A percentile compares a stretch with the other conserved stretches of the same genome.
These are phyloP conservation scores for Physeter macrocephalus DNA, from an alignment of 2,113 vertebrate species.

Conservation along the genomic window DNA sequence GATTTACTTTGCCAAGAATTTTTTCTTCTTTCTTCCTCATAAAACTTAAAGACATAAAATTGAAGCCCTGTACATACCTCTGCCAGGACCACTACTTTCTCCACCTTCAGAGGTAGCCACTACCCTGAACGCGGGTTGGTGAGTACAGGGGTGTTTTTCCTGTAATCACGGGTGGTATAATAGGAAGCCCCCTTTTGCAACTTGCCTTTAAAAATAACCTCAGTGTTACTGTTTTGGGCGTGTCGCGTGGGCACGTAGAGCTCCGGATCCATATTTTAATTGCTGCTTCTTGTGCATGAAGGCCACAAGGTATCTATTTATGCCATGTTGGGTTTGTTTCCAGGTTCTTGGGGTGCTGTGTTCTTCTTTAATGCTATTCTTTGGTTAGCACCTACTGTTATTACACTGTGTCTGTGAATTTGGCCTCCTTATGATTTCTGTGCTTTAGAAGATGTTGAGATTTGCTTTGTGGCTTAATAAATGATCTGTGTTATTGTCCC, in stretches of 20 bases:
- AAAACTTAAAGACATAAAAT: not conserved
- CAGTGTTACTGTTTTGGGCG: not conserved
- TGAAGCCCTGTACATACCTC: not conserved
- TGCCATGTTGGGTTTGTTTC: rapidly evolving
- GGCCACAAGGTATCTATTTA: rapidly evolving
- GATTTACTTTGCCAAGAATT: not conserved
- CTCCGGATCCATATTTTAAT: not conserved
- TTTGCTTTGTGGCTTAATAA: not conserved
- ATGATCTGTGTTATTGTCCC: too few species aligned
- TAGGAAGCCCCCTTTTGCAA: not conserved
- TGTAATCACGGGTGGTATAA: rapidly evolving
- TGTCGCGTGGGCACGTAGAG: rapidly evolving
- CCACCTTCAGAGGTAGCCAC: not conserved
- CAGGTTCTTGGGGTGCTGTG: not conserved
- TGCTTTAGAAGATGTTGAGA: not conserved
- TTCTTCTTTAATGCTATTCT: not conserved
- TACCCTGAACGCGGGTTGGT: not conserved
- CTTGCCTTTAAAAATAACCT: not conserved
- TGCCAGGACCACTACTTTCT: not conserved
- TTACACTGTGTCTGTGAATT: not conserved
- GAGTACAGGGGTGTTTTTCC: rapidly evolving
- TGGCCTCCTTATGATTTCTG: not conserved
- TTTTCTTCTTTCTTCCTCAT: not conserved
- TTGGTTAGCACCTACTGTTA: not conserved
- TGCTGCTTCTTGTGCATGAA: rapidly evolving